Evolutionary conservation across 1,140 invertebrate genomes (phyloP).

Genomic region (Sinella curviseta): DNA sequence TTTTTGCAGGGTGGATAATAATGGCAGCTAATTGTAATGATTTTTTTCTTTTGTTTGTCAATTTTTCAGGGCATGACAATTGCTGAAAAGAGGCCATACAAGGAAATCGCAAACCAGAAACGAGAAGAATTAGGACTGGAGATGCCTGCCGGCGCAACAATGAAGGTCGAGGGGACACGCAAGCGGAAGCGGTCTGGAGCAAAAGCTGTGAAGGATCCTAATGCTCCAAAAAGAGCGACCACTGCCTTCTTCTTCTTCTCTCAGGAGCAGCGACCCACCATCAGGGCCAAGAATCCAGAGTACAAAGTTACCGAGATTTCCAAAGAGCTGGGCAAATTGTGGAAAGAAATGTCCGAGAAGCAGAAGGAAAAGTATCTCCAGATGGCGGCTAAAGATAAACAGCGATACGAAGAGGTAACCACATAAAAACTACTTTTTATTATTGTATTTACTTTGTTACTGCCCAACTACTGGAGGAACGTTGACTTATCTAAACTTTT

Average conservation of each 20-base stretch:
- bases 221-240: constrained; percentile 74
- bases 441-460: too few relatives aligned
- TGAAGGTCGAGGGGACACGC: constrained; percentile 49
- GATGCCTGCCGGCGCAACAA: background rate
- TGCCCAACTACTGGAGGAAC: background rate
- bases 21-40: too few relatives aligned
- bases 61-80: too few relatives aligned
- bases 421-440: background rate
- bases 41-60: too few relatives aligned
- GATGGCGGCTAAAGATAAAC: background rate
- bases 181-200: constrained; percentile 56
- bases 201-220: constrained; percentile 67
- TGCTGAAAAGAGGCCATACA: too few relatives aligned
- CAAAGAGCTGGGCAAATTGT: background rate
- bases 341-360: background rate
- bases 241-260: constrained; percentile 81
- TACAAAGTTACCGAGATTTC: background rate
- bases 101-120: too few relatives aligned
- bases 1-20: too few relatives aligned
- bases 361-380: background rate
- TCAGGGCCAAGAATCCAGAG: constrained; percentile 58
- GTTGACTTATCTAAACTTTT: background rate
- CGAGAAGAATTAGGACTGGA: too few relatives aligned
- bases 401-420: constrained; percentile 2
- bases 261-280: constrained; percentile 70